Percentiles rank a stretch among this genome's conserved stretches.
Evolutionary conservation across 2,797 vertebrate species (phyloP).

Genomic region (Scarus forsteni): DNA sequence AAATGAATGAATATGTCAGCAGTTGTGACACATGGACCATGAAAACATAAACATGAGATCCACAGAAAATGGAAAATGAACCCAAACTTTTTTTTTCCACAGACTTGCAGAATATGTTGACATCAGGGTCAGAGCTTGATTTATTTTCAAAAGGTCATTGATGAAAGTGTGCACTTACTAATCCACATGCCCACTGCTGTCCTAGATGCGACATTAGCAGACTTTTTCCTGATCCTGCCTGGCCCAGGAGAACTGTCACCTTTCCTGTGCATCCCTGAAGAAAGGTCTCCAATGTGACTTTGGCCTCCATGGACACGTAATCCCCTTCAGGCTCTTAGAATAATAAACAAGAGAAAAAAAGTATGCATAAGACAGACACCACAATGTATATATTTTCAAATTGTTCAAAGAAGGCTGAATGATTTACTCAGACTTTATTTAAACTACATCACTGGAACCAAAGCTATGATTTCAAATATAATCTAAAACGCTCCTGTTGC

Average conservation of each 20-base stretch:
- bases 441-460: background rate
- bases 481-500: background rate
- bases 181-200: conserved; percentile 84
- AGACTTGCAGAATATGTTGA: no score
- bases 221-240: conserved; percentile 91
- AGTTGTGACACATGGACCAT: no score
- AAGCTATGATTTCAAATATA: no score
- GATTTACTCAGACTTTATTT: background rate
- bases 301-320: conserved; percentile 58
- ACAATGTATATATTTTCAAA: conserved; percentile 15
- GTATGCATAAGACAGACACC: background rate
- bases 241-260: conserved; percentile 86
- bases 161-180: conserved; percentile 47
- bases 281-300: conserved; percentile 82
- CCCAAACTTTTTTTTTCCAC: no score
- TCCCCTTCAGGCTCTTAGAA: conserved; percentile 59
- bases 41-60: no score
- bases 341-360: background rate
- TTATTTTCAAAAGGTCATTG: no score
- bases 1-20: no score
- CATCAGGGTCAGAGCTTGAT: no score
- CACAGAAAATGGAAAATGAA: no score
- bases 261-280: conserved; percentile 72
- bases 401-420: background rate
- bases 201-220: conserved; percentile 85